A percentile compares a stretch with the other conserved stretches of the same genome.
Conservation (phyloP, 2,797 vertebrate species). For the Oophaga sylvatica region DNA sequence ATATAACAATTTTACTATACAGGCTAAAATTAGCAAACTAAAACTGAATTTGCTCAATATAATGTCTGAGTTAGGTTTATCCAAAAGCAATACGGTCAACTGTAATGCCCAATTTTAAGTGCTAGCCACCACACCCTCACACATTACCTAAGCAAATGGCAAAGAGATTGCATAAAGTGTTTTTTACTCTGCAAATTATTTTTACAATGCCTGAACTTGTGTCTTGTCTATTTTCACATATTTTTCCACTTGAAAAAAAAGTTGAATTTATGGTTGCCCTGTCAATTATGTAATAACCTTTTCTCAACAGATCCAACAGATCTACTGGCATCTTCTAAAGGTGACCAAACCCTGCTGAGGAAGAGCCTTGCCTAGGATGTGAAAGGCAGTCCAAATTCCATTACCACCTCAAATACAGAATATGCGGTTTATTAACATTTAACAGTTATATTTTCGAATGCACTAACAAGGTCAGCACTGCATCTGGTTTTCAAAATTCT, state of each 20-base stretch:
- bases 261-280: conserved; percentile 23
- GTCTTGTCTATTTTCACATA: background rate
- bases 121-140: background rate
- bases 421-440: conserved; percentile 60
- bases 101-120: background rate
- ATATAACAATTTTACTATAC: background rate
- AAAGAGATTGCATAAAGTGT: background rate
- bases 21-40: background rate
- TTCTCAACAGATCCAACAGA: conserved; percentile 38
- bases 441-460: conserved; percentile 58
- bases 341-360: conserved; percentile 50
- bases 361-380: conserved; percentile 40
- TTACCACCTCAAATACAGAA: conserved; percentile 50
- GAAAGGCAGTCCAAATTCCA: conserved; percentile 45
- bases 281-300: conserved; percentile 48
- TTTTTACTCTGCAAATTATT: conserved; percentile 4
- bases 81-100: background rate
- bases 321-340: conserved; percentile 39
- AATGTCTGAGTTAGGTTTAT: background rate
- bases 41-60: background rate
- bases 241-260: conserved; percentile 23
- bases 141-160: background rate
- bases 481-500: conserved; percentile 61
- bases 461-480: conserved; percentile 59
- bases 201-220: background rate